Conservation (phyloP, 2,113 vertebrate species). For the Falcunculus frontatus region DNA sequence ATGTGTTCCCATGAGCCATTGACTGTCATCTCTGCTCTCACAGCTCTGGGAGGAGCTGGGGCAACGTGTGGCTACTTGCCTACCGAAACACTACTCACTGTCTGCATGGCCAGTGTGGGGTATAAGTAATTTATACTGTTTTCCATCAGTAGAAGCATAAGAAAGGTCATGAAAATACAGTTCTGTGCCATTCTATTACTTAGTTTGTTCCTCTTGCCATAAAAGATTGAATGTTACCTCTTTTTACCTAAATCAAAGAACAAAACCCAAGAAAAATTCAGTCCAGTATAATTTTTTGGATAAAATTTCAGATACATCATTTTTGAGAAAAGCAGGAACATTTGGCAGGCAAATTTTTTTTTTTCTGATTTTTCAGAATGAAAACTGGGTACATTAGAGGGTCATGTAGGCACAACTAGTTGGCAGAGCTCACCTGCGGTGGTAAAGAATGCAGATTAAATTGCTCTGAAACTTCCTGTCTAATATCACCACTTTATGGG, state of each 20-base stretch:
- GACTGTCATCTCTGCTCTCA: background rate
- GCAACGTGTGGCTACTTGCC: background rate
- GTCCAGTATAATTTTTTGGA: background rate
- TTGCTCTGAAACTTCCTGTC: background rate
- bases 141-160: background rate
- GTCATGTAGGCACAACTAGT: background rate
- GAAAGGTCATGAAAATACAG: background rate
- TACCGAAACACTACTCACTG: background rate
- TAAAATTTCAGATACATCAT: background rate
- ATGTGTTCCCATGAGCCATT: fast-evolving
- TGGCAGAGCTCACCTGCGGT: background rate
- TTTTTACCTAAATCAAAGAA: background rate
- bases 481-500: background rate
- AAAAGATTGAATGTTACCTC: background rate
- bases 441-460: background rate
- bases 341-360: background rate
- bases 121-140: background rate
- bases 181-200: background rate
- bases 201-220: background rate
- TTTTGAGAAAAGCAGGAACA: background rate
- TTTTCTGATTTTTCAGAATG: background rate
- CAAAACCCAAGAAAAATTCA: background rate
- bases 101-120: background rate
- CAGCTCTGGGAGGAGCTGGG: background rate
- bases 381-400: background rate